Percentiles rank a stretch among this genome's conserved stretches.
Conservation (phyloP, 1,140 invertebrate genomes). For the Zophobas atratus region DNA sequence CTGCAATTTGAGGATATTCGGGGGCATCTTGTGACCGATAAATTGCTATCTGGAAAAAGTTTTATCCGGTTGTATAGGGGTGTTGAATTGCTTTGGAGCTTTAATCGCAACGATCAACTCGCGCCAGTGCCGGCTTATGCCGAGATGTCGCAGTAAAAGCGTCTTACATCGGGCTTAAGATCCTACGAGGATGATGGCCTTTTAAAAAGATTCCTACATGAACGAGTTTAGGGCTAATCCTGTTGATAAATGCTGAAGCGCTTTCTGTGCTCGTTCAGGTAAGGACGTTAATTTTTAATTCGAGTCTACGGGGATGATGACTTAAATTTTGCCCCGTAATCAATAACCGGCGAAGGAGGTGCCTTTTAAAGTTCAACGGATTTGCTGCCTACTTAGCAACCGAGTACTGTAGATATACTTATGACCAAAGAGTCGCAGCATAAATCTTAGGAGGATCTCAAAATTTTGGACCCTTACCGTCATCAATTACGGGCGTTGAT, state of each 20-base stretch:
- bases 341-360: too few species aligned
- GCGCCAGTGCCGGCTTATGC: slow-evolving; percentile 31
- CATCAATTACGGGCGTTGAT: too few species aligned
- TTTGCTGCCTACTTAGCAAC: too few species aligned
- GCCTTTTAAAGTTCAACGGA: too few species aligned
- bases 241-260: slow-evolving; percentile 44
- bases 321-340: too few species aligned
- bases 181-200: slow-evolving; percentile 38
- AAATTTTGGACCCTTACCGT: too few species aligned
- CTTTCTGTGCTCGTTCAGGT: slow-evolving; percentile 21
- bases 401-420: too few species aligned
- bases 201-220: slow-evolving; percentile 47
- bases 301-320: too few species aligned
- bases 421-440: too few species aligned
- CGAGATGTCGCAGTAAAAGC: slow-evolving; percentile 42
- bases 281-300: slow-evolving; percentile 18
- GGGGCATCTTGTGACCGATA: slow-evolving; percentile 34
- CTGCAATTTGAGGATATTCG: slow-evolving; percentile 15
- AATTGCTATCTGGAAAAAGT: slow-evolving; percentile 35
- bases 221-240: slow-evolving; percentile 40
- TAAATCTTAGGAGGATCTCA: too few species aligned
- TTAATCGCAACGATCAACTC: slow-evolving; percentile 46
- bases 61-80: slow-evolving; percentile 35
- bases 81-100: slow-evolving; percentile 42
- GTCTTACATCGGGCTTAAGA: slow-evolving; percentile 46